Base-by-base conservation (phyloP, 2,797 vertebrate genomes). In the Pseudochirops cupreus region DNA sequence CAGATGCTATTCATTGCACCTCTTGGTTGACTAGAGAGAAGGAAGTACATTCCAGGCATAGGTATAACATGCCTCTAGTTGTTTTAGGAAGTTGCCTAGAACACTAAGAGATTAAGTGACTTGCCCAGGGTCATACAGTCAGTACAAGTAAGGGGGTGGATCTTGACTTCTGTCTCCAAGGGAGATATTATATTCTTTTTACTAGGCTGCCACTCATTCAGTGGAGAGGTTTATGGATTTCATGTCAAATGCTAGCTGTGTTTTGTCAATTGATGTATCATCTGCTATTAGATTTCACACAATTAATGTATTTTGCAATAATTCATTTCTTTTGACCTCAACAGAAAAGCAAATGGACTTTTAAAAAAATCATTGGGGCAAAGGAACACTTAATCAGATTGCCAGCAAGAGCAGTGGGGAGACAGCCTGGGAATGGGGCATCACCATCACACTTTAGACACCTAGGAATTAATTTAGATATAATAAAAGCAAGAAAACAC, bases 321-420 rank as follows among this genome's bases (percentile, higher is more conserved):
- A 97, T 98, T 98, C 91, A 97, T 97, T 98, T 98, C 97, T 97
- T 98, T 97, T 97, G 94, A 93, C 97, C 95, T 96, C 95, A 98
- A 90, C 90, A 95, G 94, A 93, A 98, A 98, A 98, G 93, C 62
- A 98, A 98, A 98, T 96, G 97, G 95, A 97, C 97, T 67, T 87
- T 46, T 9, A 4, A 97, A 93, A 97, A 26, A 95, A 24, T 91
- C 97, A 95, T 57, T 54, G 91, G 95, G 93, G 96, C 97, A 98
- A 97, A 0, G 0, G 96, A 96, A 96, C 93, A 96, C 95, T 97
- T 98, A 96, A 97, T 97, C 96, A 97, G 96, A 97, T 33, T n/a
- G 50, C 74, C 94, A 95, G 91, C 59, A 93, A 92, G 56, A 98
- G 54, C 62, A 50, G 53, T 54, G 91, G 93, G 21, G 91, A 94